Conservation (phyloP, 2,888 invertebrate genomes). For the Yponomeuta sedellus region DNA sequence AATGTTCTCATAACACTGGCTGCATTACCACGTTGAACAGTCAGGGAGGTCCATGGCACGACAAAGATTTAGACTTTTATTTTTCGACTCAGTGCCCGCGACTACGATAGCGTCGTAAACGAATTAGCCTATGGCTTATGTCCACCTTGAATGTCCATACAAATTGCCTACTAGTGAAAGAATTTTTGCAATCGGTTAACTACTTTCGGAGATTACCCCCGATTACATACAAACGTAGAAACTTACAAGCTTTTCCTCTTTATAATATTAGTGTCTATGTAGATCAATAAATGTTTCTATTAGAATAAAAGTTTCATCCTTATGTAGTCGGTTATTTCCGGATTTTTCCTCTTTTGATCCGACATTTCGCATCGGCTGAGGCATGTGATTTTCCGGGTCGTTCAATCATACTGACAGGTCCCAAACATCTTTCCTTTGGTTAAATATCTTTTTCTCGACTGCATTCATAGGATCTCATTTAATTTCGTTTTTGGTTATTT, state of each 20-base stretch:
- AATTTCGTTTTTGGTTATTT: too few relatives aligned
- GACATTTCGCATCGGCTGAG: not conserved
- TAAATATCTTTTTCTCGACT: not conserved
- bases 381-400: conserved; percentile 2
- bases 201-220: too few relatives aligned
- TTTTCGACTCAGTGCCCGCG: too few relatives aligned
- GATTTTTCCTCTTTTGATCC: conserved; percentile 5
- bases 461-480: not conserved
- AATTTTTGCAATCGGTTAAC: too few relatives aligned
- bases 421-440: not conserved
- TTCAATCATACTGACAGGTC: not conserved
- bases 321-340: not conserved
- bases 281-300: not conserved
- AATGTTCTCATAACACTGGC: too few relatives aligned
- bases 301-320: not conserved
- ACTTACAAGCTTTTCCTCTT: not conserved
- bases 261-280: too few relatives aligned
- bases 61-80: too few relatives aligned
- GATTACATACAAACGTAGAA: not conserved
- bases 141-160: not conserved
- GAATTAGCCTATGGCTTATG: too few relatives aligned
- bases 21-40: too few relatives aligned
- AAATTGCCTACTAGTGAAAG: not conserved
- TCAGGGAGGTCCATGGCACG: too few relatives aligned
- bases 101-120: too few relatives aligned